Conservation (phyloP, 2,113 vertebrate species). For the Sapayoa aenigma region DNA sequence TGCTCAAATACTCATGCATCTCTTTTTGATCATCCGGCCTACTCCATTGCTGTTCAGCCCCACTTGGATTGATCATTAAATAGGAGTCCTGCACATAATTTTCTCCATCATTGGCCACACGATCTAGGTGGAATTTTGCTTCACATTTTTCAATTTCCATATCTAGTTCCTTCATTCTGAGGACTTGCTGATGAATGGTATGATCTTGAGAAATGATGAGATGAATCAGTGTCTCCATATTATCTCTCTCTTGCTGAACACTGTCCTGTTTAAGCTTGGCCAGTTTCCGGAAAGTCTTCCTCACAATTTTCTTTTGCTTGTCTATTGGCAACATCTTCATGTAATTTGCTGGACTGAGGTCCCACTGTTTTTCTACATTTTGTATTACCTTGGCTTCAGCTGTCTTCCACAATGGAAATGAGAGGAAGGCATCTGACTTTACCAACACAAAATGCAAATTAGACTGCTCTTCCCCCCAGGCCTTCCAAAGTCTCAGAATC, state of each 20-base stretch:
- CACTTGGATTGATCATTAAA: slow-evolving; percentile 46
- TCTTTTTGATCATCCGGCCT: slow-evolving; percentile 58
- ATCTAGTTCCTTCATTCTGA: slow-evolving; percentile 86
- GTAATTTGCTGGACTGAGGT: slow-evolving; percentile 78
- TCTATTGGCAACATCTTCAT: slow-evolving; percentile 84
- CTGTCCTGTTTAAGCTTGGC: slow-evolving; percentile 87
- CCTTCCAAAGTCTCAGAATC: slow-evolving; percentile 90
- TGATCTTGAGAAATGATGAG: slow-evolving; percentile 92
- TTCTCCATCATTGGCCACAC: slow-evolving; percentile 70
- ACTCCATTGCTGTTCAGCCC: slow-evolving; percentile 40
- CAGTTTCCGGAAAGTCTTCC: slow-evolving; percentile 91
- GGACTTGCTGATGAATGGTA: slow-evolving; percentile 90
- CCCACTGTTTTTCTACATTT: slow-evolving; percentile 77
- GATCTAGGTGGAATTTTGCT: slow-evolving; percentile 68
- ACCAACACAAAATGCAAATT: slow-evolving; percentile 88
- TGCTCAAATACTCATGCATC: slow-evolving; percentile 72
- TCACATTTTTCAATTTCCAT: slow-evolving; percentile 84
- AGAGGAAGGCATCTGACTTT: slow-evolving; percentile 85
- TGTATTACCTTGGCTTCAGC: slow-evolving; percentile 77
- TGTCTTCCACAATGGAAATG: slow-evolving; percentile 77
- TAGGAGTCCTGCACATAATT: slow-evolving; percentile 74
- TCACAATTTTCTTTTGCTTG: slow-evolving; percentile 90
- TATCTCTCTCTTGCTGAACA: slow-evolving; percentile 75
- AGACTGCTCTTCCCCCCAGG: slow-evolving; percentile 90
- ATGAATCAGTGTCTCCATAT: slow-evolving; percentile 85